A percentile compares a stretch with the other conserved stretches of the same genome.
These are phyloP conservation scores for Allygus modestus DNA, from an alignment of 2,888 invertebrate species.

Conservation along the genomic window DNA sequence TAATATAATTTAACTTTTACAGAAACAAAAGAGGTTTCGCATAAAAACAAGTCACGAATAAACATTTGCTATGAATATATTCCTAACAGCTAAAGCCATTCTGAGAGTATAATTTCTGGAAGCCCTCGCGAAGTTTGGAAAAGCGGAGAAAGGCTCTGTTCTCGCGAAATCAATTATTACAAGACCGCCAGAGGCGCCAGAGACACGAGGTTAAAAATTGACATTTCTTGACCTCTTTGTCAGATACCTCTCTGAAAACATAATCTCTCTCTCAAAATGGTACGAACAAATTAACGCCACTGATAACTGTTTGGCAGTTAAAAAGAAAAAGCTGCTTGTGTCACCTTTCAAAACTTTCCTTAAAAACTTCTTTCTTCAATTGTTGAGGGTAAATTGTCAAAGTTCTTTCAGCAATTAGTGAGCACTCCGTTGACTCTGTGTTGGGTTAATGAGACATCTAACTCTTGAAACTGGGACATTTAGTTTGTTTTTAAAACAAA, in stretches of 20 bases:
- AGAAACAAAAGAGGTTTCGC: no score
- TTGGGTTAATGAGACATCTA: conserved; percentile 23
- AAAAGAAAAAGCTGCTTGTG: neutral
- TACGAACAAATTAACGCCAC: neutral
- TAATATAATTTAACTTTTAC: no score
- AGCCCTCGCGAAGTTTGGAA: neutral
- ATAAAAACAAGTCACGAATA: no score
- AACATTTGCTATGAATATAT: no score
- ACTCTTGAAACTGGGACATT: neutral
- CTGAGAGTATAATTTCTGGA: neutral
- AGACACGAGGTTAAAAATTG: neutral
- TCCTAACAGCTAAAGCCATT: neutral
- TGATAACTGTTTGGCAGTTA: conserved; percentile 2
- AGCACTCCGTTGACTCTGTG: conserved; percentile 2
- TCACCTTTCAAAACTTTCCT: conserved; percentile 11
- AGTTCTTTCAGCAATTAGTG: neutral
- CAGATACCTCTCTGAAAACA: neutral
- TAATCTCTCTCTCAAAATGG: neutral
- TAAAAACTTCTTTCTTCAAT: neutral
- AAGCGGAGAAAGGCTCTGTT: conserved; percentile 1
- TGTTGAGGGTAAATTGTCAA: conserved; percentile 19
- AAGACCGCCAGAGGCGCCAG: neutral
- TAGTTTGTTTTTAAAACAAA: neutral
- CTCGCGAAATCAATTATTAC: conserved; percentile 15
- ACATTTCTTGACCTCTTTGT: neutral